Evolutionary conservation across 2,797 vertebrate species (phyloP), one percentile per base, ranked within the genome.

Genomic region (Pseudomugil gertrudae): DNA sequence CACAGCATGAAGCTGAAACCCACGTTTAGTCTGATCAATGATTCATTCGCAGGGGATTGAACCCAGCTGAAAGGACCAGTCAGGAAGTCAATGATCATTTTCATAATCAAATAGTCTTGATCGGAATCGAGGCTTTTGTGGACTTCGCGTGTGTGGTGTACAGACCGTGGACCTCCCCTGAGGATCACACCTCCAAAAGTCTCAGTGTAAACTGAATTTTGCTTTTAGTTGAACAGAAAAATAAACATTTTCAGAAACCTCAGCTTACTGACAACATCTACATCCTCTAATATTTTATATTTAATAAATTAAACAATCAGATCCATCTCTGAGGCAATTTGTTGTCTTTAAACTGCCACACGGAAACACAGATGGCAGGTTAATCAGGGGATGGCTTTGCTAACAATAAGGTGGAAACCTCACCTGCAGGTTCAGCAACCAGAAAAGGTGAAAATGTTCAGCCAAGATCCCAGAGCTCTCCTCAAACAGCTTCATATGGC

Each of bases 1-100:
- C 66, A 24, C 29, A 53, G 35, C 21, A 2, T n/a, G 48, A n/a
- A 58, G 32, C 72, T 45, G 60, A 29, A 13, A n/a, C 26, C 15
- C 11, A 15, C 33, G 29, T 58, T 55, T 55, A 29, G 9, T 26
- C 29, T 30, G 38, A 53, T 58, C 29, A 58, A 52, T 53, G 30
- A 64, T 64, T 52, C 23, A 72, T 58, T 13, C 23, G 23, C 66
- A 21, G 48, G 66, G 47, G 73, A 51, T 52, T 65, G 48, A 26
- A 3, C 30, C n/a, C 24, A 26, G 32, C 38, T 35, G 17, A 36
- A 47, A 23, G 47, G 35, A 47, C 54, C 26, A n/a, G 40, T 62
- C 53, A 29, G 9, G 19, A 38, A 51, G 45, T 36, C 47, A 30
- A 67, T 63, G 50, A 38, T 23, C 24, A 45, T 64, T 58, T 54